Evolutionary conservation across 2,797 vertebrate species (phyloP).

Genomic region (Falco novaeseelandiae): DNA sequence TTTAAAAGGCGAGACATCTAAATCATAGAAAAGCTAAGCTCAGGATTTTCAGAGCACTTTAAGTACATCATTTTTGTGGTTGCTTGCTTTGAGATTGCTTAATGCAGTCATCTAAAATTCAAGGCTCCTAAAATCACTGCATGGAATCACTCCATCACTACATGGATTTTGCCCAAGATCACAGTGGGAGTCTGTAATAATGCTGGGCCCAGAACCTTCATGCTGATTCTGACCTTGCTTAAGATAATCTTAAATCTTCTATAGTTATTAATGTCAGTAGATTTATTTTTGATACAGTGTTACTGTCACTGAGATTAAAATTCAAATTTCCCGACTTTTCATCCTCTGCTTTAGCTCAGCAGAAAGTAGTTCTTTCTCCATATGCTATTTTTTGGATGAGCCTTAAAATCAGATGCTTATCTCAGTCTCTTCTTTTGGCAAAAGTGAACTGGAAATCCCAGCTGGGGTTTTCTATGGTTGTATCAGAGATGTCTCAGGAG

Average conservation of each 20-base stretch:
- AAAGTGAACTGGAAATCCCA: conserved; percentile 41
- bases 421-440: conserved; percentile 50
- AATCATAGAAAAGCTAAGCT: conserved; percentile 53
- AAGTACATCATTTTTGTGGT: conserved; percentile 50
- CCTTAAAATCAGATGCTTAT: conserved; percentile 53
- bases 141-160: conserved; percentile 24
- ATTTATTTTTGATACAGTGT: conserved; percentile 34
- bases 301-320: conserved; percentile 28
- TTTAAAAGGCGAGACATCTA: conserved; percentile 44
- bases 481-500: conserved; percentile 26
- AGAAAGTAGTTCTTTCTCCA: conserved; percentile 55
- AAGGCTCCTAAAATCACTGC: conserved; percentile 64
- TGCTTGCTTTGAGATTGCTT: conserved; percentile 54
- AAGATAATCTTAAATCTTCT: conserved; percentile 48
- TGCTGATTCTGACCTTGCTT: conserved; percentile 60
- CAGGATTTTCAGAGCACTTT: conserved; percentile 43
- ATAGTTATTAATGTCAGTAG: conserved; percentile 47
- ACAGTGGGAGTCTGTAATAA: not conserved
- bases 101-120: conserved; percentile 66
- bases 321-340: conserved; percentile 25
- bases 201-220: conserved; percentile 20
- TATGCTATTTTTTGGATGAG: conserved; percentile 45
- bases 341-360: conserved; percentile 34
- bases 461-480: conserved; percentile 35
- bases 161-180: conserved; percentile 60